A percentile compares a stretch with the other conserved stretches of the same genome.
Conservation (phyloP, 2,888 invertebrate genomes). For the Punctoribates punctum region DNA sequence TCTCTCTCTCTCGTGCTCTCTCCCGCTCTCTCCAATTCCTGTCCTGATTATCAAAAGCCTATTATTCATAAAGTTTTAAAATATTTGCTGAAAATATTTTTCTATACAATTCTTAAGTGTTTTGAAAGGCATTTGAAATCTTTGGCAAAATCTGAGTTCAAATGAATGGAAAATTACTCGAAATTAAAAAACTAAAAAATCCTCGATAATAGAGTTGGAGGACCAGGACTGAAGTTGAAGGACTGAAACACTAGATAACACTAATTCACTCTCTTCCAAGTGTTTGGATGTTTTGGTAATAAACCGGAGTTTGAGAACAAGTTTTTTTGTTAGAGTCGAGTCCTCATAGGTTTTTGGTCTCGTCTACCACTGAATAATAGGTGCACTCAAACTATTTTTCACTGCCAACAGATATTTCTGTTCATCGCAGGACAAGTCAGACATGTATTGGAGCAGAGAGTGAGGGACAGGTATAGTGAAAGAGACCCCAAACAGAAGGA, state of each 20-base stretch:
- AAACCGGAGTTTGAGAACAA: neutral
- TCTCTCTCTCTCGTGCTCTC: no score
- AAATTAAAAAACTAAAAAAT: neutral
- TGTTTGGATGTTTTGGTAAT: no score
- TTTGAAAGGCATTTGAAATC: no score
- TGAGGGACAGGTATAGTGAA: constrained; percentile 7
- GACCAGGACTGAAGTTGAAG: neutral
- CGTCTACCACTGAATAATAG: neutral
- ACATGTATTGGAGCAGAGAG: constrained; percentile 15
- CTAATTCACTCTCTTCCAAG: neutral
- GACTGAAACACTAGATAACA: constrained; percentile 12
- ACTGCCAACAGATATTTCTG: neutral
- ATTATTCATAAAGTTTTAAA: no score
- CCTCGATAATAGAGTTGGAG: neutral
- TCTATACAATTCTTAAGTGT: no score
- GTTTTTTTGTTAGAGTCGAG: neutral
- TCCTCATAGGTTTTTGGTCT: constrained; percentile 3
- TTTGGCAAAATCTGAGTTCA: no score
- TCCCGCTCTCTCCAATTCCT: no score
- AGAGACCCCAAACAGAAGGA: neutral
- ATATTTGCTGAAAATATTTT: no score
- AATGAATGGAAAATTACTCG: no score
- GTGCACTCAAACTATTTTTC: neutral
- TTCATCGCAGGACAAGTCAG: neutral
- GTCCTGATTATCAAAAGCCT: no score